phyloP scores from a whole-genome alignment of 2,113 vertebrate genomes.

The Hiodon tergisus region DNA sequence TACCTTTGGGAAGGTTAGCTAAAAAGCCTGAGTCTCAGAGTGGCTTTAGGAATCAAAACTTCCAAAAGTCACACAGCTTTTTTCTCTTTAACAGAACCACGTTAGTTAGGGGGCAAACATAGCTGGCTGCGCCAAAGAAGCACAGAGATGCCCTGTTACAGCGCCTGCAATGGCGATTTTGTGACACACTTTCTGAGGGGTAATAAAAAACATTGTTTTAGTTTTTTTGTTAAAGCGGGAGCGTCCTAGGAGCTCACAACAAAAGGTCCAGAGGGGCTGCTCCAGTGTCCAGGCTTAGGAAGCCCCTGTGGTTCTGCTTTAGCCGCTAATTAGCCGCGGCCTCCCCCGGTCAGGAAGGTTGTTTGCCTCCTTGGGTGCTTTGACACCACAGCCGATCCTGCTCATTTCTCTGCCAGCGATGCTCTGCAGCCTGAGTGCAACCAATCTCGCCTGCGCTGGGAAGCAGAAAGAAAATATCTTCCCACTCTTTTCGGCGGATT shows the following conservation, averaged over 20 bases:
- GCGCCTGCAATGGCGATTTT: not conserved
- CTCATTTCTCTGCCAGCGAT: conserved; percentile 72
- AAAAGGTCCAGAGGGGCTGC: not conserved
- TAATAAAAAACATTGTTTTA: not conserved
- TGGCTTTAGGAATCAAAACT: too few species aligned
- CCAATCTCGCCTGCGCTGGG: not conserved
- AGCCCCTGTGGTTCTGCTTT: not conserved
- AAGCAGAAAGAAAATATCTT: not conserved
- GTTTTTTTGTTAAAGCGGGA: not conserved
- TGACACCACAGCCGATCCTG: conserved; percentile 56
- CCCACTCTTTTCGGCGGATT: too few species aligned
- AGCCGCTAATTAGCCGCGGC: conserved; percentile 64
- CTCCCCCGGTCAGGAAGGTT: conserved; percentile 66
- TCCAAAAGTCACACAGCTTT: not conserved
- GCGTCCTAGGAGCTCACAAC: not conserved
- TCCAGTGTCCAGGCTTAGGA: not conserved
- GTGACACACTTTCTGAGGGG: conserved; percentile 12
- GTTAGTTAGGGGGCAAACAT: not conserved
- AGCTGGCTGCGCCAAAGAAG: not conserved
- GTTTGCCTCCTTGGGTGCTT: conserved; percentile 58
- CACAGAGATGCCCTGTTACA: not conserved
- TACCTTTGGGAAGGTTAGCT: too few species aligned
- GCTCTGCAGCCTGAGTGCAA: conserved; percentile 53
- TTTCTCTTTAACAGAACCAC: not conserved
- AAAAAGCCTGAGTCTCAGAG: too few species aligned